Evolutionary conservation across 2,113 vertebrate species (phyloP).

Genomic region (Zosterops hypoxanthus): DNA sequence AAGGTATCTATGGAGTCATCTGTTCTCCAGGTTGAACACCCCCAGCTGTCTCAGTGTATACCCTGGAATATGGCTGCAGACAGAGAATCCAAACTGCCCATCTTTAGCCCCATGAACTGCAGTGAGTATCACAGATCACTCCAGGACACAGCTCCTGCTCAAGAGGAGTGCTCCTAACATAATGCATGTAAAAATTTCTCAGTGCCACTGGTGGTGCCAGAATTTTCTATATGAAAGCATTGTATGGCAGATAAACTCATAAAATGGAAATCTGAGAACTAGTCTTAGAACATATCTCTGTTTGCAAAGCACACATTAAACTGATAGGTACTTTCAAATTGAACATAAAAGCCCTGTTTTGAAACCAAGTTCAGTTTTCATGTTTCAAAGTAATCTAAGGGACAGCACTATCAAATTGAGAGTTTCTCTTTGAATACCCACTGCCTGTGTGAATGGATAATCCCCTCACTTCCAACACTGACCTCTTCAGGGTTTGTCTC

Average conservation of each 20-base stretch:
- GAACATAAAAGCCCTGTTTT: background rate
- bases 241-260: background rate
- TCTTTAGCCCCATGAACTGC: background rate
- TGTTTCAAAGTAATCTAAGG: background rate
- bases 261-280: background rate
- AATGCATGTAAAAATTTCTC: rapidly evolving
- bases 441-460: background rate
- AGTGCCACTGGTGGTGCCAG: background rate
- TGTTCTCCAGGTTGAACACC: background rate
- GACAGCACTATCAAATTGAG: slow-evolving; percentile 21
- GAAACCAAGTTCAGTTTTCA: slow-evolving; percentile 20
- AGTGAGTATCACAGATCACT: background rate
- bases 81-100: background rate
- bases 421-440: slow-evolving; percentile 23
- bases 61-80: background rate
- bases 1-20: background rate
- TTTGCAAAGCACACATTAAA: background rate
- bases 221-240: background rate
- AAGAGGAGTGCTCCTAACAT: rapidly evolving
- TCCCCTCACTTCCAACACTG: background rate
- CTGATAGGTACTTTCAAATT: background rate
- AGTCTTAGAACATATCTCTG: background rate
- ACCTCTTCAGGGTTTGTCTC: background rate
- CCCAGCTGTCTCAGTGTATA: background rate
- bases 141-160: background rate